phyloP scores from a whole-genome alignment of 2,888 invertebrate genomes.

The Abscondita cerata region DNA sequence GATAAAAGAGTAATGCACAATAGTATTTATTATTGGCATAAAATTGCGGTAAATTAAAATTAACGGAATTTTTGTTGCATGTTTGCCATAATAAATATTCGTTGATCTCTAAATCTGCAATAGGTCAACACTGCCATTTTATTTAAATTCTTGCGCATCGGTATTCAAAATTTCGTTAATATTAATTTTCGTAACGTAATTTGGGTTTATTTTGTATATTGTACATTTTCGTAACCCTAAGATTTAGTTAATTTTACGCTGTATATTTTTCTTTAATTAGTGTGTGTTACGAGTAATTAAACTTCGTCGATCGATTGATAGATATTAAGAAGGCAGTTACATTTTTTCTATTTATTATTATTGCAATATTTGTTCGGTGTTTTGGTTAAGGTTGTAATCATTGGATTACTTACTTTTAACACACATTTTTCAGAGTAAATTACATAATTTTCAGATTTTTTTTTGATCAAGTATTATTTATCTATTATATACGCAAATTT shows the following conservation, averaged over 20 bases:
- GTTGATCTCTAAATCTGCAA: conserved; percentile 47
- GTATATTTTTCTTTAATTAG: conserved; percentile 25
- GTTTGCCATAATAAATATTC: conserved; percentile 28
- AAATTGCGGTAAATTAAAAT: conserved; percentile 15
- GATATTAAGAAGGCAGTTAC: not conserved
- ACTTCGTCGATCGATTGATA: not conserved
- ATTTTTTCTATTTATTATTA: conserved; percentile 24
- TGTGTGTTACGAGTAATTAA: conserved; percentile 28
- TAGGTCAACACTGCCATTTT: conserved; percentile 50
- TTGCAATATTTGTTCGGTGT: conserved; percentile 24
- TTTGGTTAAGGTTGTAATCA: conserved; percentile 19
- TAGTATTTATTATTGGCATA: not conserved
- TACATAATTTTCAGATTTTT: conserved; percentile 27
- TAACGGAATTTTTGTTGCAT: conserved; percentile 39
- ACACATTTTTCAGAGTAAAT: conserved; percentile 25
- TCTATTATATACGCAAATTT: conserved; percentile 33
- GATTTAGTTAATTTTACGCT: conserved; percentile 29
- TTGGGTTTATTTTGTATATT: conserved; percentile 40
- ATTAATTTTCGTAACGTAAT: conserved; percentile 20
- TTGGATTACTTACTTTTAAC: conserved; percentile 17
- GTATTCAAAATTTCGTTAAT: conserved; percentile 33
- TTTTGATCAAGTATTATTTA: conserved; percentile 30
- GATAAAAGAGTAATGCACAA: not conserved
- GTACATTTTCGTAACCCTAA: conserved; percentile 39
- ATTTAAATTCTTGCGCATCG: conserved; percentile 35